Conservation (phyloP, 2,888 invertebrate genomes). For the Dasysyrphus albostriatus region DNA sequence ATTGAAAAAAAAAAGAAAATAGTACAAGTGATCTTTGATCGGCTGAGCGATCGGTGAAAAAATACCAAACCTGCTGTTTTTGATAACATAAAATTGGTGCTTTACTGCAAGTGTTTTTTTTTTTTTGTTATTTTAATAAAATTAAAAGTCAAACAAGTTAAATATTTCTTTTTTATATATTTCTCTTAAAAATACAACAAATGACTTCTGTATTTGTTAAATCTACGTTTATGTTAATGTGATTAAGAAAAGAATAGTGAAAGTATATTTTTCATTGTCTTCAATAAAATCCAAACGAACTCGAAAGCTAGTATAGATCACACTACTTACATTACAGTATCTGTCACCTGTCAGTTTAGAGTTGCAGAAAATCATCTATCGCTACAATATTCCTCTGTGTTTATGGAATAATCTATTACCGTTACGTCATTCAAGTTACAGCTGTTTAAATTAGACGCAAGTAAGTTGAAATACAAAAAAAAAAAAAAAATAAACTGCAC, state of each 20-base stretch:
- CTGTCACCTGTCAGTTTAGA: constrained; percentile 5
- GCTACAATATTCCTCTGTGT: not conserved
- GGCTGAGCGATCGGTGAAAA: constrained; percentile 3
- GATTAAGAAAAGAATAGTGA: constrained; percentile 41
- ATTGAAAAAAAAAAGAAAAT: constrained; percentile 21
- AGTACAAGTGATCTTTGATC: constrained; percentile 59
- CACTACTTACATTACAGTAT: constrained; percentile 2
- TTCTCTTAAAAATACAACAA: constrained; percentile 18
- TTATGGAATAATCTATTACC: constrained; percentile 12
- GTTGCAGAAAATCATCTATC: not conserved
- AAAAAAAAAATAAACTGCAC: not conserved
- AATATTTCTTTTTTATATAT: not conserved
- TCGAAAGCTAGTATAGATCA: not conserved
- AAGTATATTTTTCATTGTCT: constrained; percentile 42
- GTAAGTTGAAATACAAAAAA: constrained; percentile 23
- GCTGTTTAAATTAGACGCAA: constrained; percentile 41
- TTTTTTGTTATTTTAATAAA: not conserved
- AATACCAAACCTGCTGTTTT: not conserved
- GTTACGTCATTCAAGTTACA: constrained; percentile 56
- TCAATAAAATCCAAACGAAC: not conserved
- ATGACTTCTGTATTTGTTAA: not conserved
- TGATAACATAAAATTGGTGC: not conserved
- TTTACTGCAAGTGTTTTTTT: not conserved
- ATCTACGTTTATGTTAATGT: not conserved
- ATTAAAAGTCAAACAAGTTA: not conserved